These are phyloP conservation scores for Lepidostoma basale DNA, from an alignment of 1,140 invertebrate species.

Conservation along the genomic window DNA sequence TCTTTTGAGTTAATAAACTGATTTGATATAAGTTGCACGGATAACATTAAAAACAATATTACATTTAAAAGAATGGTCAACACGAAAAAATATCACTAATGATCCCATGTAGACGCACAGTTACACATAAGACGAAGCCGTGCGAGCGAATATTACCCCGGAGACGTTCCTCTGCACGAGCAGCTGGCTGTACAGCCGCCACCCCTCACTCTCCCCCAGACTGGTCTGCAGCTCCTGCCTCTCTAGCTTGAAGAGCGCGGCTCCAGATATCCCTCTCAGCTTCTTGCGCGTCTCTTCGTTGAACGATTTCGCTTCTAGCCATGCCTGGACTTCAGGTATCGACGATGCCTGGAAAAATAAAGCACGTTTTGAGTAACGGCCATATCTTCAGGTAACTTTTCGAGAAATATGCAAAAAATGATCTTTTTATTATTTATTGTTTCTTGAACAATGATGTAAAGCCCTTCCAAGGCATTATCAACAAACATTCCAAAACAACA, in stretches of 20 bases:
- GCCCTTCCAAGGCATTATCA: background rate
- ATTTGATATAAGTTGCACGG: too few species aligned
- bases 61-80: background rate
- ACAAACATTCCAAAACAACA: too few species aligned
- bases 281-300: slow-evolving; percentile 66
- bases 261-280: slow-evolving; percentile 69
- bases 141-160: slow-evolving; percentile 66
- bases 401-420: background rate
- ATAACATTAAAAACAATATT: too few species aligned
- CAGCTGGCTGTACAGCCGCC: slow-evolving; percentile 75
- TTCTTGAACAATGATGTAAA: too few species aligned
- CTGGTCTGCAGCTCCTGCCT: slow-evolving; percentile 69
- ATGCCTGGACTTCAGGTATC: slow-evolving; percentile 71
- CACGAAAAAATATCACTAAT: background rate
- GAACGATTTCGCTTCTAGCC: slow-evolving; percentile 80
- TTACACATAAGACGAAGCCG: background rate
- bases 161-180: slow-evolving; percentile 76
- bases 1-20: too few species aligned
- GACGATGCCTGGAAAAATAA: slow-evolving; percentile 55
- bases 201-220: slow-evolving; percentile 72
- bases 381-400: background rate
- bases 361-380: background rate
- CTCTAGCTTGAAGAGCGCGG: slow-evolving; percentile 72
- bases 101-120: background rate
- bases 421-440: too few species aligned